Evolutionary conservation across 1,140 invertebrate species (phyloP), one percentile per base, ranked within the genome.

Genomic region (Drosophila parabipectinata): DNA sequence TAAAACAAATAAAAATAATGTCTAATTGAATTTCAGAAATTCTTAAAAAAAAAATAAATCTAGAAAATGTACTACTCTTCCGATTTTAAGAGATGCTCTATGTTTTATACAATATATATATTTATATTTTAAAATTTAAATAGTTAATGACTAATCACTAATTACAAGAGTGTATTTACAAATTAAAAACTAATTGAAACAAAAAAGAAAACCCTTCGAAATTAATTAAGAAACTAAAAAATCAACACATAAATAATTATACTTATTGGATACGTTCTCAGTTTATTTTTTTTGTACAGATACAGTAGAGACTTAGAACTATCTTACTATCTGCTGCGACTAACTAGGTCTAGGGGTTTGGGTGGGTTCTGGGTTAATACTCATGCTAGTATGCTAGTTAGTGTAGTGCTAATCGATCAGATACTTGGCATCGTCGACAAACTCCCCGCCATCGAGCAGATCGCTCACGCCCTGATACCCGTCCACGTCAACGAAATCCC

Each of bases 401-500:
- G 18, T 18, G 18, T 14, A 14, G 12, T 14, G 6, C 39, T 88
- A 85, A 32, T 88, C 82, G 24, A 87, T 88, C 53, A 87, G 56
- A 72, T 87, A 87, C 67, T 85, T 87, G 57, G 77, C 63, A 24
- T 75, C 72, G 32, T 60, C 63, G 41, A 62, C 82, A 18, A 82
- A 81, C 50, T 82, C 82, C 7, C 82, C 82, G n/a, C 62, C 14
- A 18, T 72, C 71, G 5, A 87, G 75, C 4, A 87, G 62, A 53
- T 79, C 74, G 9, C 71, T 62, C n/a, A 82, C 81, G 10, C 39
- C 59, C 41, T 68, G 74, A 3, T 82, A 87, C 14, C 55, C 69
- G 7, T 52, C 76, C 21, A 74, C 68, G 9, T 75, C 61, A 5
- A 55, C 72, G 0, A 57, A 52, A 24, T 67, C 59, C 0, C 30